Percentiles rank a stretch among this genome's conserved stretches.
Conservation (phyloP, 2,888 invertebrate species). For the Slavum lentiscoides region DNA sequence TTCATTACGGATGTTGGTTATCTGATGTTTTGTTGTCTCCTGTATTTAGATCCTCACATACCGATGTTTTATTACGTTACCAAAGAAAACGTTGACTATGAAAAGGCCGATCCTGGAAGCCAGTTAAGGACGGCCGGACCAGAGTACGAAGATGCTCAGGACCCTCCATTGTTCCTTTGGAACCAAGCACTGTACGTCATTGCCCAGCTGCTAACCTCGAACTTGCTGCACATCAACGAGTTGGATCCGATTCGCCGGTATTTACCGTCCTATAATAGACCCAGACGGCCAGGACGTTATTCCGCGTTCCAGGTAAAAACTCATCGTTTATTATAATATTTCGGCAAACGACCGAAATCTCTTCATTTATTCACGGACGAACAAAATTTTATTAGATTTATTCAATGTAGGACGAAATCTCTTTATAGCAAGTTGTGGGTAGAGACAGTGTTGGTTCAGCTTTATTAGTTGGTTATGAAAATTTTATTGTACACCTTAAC, state of each 20-base stretch:
- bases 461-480: too few relatives aligned
- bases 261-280: slow-evolving; percentile 93
- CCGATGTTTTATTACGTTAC: slow-evolving; percentile 93
- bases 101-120: slow-evolving; percentile 72
- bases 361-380: neutral
- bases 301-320: slow-evolving; percentile 90
- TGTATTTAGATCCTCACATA: slow-evolving; percentile 77
- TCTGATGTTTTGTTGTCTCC: neutral
- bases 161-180: slow-evolving; percentile 83
- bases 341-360: neutral
- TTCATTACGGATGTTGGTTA: too few relatives aligned
- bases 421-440: too few relatives aligned
- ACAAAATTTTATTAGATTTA: neutral
- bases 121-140: slow-evolving; percentile 69
- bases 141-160: slow-evolving; percentile 64
- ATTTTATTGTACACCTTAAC: too few relatives aligned
- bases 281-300: slow-evolving; percentile 87
- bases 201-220: slow-evolving; percentile 86
- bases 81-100: slow-evolving; percentile 72
- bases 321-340: neutral
- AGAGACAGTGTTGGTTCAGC: too few relatives aligned
- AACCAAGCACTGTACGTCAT: slow-evolving; percentile 95
- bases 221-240: slow-evolving; percentile 89
- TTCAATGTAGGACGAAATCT: too few relatives aligned
- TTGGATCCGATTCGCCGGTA: slow-evolving; percentile 93